Base-by-base conservation (phyloP, 2,113 vertebrate species). In the Spea bombifrons region DNA sequence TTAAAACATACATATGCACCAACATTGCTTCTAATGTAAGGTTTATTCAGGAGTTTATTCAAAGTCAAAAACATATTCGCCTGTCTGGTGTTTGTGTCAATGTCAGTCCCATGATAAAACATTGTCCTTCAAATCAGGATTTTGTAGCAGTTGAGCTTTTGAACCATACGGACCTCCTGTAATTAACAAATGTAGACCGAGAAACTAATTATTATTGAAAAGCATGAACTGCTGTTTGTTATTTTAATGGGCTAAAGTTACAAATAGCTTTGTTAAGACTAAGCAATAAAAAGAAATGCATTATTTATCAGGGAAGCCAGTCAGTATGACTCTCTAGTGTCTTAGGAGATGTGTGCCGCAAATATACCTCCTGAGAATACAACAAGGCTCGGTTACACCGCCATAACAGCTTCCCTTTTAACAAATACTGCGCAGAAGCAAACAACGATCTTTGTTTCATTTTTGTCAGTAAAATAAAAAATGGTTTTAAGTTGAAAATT, bases 251-350 rank as follows among this genome's bases (percentile, higher is more conserved):
- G 16, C 53, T n/a, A 45, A 44, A 46, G 66, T 61, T 55, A 45
- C 75, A 77, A 43, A 70, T 55, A 67, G 45, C 47, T 30, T 49
- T 71, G 53, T 63, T 52, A 77, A 15, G 55, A 49, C 52, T n/a
- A 9, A 50, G 67, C 52, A 77, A 77, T 77, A 70, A 77, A n/a
- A 69, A 47, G 8, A 8, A 50, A 70, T 77, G 59, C 75, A 77
- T 77, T 61, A 70, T 77, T 77, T 70, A 77, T 70, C 16, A 71
- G 46, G 74, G 66, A 66, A 77, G 45, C 75, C 66, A 3, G 55
- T 53, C 55, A 48, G 4, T 48, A 61, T 77, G 66, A 69, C 66
- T 77, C 47, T 8, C 15, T 13, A 77, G 44, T 66, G 64, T 75
- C 74, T 67, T 49, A 75, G 74, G 49, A 75, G 74, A 75, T 66